These are phyloP conservation scores for Pinna nobilis DNA, from an alignment of 1,140 invertebrate species.

Conservation along the genomic window DNA sequence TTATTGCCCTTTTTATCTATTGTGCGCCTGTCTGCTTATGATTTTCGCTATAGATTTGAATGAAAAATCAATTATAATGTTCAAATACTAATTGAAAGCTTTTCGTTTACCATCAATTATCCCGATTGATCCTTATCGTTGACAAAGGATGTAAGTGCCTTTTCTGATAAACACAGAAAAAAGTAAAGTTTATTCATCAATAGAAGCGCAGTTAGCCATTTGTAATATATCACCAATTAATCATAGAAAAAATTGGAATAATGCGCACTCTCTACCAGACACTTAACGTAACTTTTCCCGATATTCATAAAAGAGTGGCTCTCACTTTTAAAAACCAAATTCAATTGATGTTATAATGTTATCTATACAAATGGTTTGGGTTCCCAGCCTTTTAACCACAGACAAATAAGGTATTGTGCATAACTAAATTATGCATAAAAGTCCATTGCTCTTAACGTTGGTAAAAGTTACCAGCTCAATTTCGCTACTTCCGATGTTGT, in stretches of 20 bases:
- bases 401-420: neutral
- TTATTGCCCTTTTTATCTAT: neutral
- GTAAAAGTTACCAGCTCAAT: neutral
- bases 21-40: neutral
- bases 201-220: neutral
- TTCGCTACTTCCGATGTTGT: neutral
- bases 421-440: neutral
- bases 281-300: neutral
- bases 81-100: neutral
- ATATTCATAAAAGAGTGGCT: neutral
- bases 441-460: neutral
- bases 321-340: neutral
- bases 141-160: too few relatives aligned
- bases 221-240: neutral
- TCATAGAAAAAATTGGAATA: neutral
- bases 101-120: constrained; percentile 1
- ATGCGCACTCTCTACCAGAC: neutral
- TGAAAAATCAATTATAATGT: neutral
- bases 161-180: neutral
- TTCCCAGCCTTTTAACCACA: neutral
- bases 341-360: neutral
- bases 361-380: neutral
- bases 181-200: neutral
- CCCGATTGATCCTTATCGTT: neutral
- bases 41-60: neutral